Base-by-base conservation (phyloP, 2,888 invertebrate genomes). In the Drosophila putrida region DNA sequence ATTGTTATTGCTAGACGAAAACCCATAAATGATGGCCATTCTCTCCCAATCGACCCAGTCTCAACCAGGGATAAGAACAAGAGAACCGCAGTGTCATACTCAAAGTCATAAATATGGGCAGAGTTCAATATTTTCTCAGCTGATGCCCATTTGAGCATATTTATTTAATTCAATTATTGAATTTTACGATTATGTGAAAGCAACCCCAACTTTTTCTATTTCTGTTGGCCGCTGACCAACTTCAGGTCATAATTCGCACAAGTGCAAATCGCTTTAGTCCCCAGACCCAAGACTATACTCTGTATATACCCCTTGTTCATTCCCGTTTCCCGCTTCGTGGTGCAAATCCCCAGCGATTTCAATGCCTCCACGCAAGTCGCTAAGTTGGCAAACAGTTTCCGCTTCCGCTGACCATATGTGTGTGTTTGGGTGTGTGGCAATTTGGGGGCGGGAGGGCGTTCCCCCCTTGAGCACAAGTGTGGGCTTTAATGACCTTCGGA, bases 91-190 rank as follows among this genome's bases (percentile, higher is more conserved):
- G 70, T 68, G 57, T 65, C 43, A 43, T 54, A 53, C 27, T 9
- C 71, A 71, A 28, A 36, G 20, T 28, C 62, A 62, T 87, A 85
- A 87, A 84, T 82, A 72, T 65, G 36, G 46, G 25, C 44, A 46
- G 65, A 66, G 70, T 57, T 49, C 75, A 78, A 89, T 87, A 87
- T 89, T 89, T 88, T 85, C 73, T 75, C 90, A 89, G 88, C 88
- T 89, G 88, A 79, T 80, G 82, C 82, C 80, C 88, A 70, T 78
- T 75, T 64, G 67, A 50, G 51, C 74, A 78, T 90, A 91, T 90
- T 90, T 91, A 91, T 91, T 90, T 91, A 91, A 90, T 90, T 90
- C 90, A 90, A 90, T 90, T 90, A 90, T 90, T 82, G 88, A 84
- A 86, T 90, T 90, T 90, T 90, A 90, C 78, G 90, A 91, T 90